These are phyloP conservation scores for Struthio camelus DNA, from an alignment of 2,113 vertebrate species.

Conservation along the genomic window DNA sequence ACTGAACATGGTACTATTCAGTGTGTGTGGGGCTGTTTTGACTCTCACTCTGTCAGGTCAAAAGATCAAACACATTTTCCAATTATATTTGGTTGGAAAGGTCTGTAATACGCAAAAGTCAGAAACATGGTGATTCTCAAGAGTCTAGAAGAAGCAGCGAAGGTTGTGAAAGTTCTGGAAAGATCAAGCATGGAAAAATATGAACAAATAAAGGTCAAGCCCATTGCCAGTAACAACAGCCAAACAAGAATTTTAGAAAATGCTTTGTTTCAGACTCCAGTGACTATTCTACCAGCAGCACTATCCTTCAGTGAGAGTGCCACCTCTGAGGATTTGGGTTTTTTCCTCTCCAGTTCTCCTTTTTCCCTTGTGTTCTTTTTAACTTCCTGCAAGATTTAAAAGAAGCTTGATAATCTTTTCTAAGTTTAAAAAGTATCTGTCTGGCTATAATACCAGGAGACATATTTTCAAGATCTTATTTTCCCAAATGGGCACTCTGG, in stretches of 20 bases:
- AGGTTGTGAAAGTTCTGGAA: background rate
- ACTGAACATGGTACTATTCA: background rate
- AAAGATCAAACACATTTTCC: background rate
- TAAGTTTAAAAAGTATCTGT: background rate
- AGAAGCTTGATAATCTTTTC: background rate
- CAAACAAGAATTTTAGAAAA: background rate
- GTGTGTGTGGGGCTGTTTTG: background rate
- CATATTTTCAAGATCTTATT: constrained; percentile 15
- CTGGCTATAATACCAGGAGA: background rate
- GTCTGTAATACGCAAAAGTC: background rate
- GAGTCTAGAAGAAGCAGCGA: background rate
- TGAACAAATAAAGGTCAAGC: background rate
- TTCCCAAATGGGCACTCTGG: constrained; percentile 8
- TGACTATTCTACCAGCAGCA: background rate
- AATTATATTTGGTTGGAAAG: background rate
- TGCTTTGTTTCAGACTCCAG: background rate
- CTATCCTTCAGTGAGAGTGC: background rate
- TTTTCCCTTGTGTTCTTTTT: background rate
- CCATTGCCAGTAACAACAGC: background rate
- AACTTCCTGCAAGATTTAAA: background rate
- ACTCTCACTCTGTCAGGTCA: background rate
- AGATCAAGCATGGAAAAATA: background rate
- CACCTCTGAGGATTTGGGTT: background rate
- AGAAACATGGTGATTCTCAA: background rate
- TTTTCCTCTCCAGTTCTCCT: background rate